Evolutionary conservation across 1,140 invertebrate species (phyloP), one percentile per base, ranked within the genome.

Genomic region (Micrasema longulum): DNA sequence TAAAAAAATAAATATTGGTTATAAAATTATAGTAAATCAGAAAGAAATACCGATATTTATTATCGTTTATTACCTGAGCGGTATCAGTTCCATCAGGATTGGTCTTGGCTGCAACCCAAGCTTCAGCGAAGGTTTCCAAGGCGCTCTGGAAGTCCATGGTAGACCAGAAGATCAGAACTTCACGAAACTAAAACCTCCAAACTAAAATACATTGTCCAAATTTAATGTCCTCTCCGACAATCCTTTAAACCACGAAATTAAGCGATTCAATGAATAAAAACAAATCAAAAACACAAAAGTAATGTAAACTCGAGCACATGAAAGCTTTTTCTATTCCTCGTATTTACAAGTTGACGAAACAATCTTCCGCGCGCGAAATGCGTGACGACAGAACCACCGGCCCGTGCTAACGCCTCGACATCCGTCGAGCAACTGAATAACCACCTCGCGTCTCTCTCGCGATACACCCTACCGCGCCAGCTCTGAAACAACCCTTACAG

Each of bases 51-150:
- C n/a, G n/a, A n/a, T n/a, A n/a, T n/a, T n/a, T n/a, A n/a, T n/a
- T n/a, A n/a, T n/a, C n/a, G n/a, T n/a, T n/a, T n/a, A 10, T 60
- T 23, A 91, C 89, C 89, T 91, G 90, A 76, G 87, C 84, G 73
- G 87, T 80, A 75, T 87, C 86, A 55, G 80, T 81, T 6, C 79
- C 82, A 76, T 86, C 84, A 71, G 87, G 86, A 80, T 94, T 93
- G 77, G 93, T 92, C 82, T 96, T 97, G 80, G 95, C 95, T 68
- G 95, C 95, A 77, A 96, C 94, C 96, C 96, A 97, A 74, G 95
- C 95, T 87, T 97, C 96, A 60, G 95, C 95, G 83, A 97, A 97
- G 74, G 95, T 97, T 87, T 97, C 95, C 95, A 97, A 96, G 75
- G 95, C 95, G 88, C 94, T 95, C 87, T 96, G 94, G 90, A 96